Conservation (phyloP, 2,888 invertebrate genomes). For the Drosophila hamatofila region DNA sequence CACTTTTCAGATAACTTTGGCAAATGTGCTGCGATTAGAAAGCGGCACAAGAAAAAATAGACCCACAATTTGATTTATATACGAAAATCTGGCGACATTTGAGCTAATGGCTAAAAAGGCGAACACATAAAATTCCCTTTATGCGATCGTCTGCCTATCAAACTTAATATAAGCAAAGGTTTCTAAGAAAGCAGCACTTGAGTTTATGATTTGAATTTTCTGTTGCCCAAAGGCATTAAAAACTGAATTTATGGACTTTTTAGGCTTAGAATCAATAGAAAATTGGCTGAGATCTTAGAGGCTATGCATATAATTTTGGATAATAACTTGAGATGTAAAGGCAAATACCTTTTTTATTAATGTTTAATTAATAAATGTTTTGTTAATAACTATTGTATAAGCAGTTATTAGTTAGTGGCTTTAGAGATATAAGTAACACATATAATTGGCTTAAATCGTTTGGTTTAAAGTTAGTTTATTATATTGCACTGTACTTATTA, state of each 20-base stretch:
- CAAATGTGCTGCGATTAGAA: conserved; percentile 72
- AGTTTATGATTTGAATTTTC: neutral
- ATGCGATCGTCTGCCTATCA: conserved; percentile 11
- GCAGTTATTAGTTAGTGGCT: too few relatives aligned
- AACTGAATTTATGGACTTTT: neutral
- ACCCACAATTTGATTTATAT: conserved; percentile 69
- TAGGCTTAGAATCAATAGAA: neutral
- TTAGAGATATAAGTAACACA: too few relatives aligned
- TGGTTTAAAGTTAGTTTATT: too few relatives aligned
- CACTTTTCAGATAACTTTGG: conserved; percentile 60
- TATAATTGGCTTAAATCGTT: too few relatives aligned
- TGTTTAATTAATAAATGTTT: too few relatives aligned
- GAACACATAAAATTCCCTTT: conserved; percentile 12
- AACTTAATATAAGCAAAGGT: conserved; percentile 9
- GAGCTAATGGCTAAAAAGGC: conserved; percentile 15
- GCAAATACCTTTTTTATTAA: too few relatives aligned
- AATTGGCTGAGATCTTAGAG: neutral
- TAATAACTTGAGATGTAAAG: neutral
- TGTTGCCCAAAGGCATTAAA: neutral
- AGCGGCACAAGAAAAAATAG: conserved; percentile 11
- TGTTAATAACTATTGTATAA: too few relatives aligned
- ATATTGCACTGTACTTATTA: too few relatives aligned
- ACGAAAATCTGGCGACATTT: conserved; percentile 59
- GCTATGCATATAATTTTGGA: neutral
- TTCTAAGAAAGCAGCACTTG: neutral